Conservation (phyloP, 2,888 invertebrate genomes). For the Diloba caeruleocephala region DNA sequence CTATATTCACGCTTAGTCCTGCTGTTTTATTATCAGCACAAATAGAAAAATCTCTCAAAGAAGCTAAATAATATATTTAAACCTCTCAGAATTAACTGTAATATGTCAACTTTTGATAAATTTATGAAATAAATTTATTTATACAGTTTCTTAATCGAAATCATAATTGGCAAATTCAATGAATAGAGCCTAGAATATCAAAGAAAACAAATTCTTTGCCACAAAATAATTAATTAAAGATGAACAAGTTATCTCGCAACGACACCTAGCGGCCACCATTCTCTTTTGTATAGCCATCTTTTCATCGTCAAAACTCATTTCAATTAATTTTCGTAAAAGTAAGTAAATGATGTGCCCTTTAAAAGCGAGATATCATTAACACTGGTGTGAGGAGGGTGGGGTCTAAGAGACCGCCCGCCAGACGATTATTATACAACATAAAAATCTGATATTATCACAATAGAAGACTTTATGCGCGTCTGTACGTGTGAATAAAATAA, state of each 20-base stretch:
- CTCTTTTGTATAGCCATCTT: constrained; percentile 85
- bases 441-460: constrained; percentile 21
- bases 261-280: constrained; percentile 86
- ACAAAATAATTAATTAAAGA: constrained; percentile 87
- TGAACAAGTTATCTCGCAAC: constrained; percentile 85
- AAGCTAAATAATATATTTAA: constrained; percentile 18
- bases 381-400: constrained; percentile 67
- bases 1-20: no score
- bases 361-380: constrained; percentile 88
- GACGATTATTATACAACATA: constrained; percentile 29
- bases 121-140: constrained; percentile 56
- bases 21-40: no score
- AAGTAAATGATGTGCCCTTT: constrained; percentile 88
- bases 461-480: constrained; percentile 3
- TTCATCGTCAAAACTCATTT: constrained; percentile 89
- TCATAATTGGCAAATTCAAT: constrained; percentile 73
- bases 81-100: constrained; percentile 21
- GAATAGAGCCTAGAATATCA: constrained; percentile 75
- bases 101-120: constrained; percentile 32
- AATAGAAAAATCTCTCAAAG: constrained; percentile 6
- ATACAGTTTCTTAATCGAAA: constrained; percentile 74
- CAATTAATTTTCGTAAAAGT: constrained; percentile 88
- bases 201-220: constrained; percentile 83
- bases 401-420: constrained; percentile 38
- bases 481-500: no score